phyloP scores from a whole-genome alignment of 2,888 invertebrate species.

The Sylvicola fuscatus region DNA sequence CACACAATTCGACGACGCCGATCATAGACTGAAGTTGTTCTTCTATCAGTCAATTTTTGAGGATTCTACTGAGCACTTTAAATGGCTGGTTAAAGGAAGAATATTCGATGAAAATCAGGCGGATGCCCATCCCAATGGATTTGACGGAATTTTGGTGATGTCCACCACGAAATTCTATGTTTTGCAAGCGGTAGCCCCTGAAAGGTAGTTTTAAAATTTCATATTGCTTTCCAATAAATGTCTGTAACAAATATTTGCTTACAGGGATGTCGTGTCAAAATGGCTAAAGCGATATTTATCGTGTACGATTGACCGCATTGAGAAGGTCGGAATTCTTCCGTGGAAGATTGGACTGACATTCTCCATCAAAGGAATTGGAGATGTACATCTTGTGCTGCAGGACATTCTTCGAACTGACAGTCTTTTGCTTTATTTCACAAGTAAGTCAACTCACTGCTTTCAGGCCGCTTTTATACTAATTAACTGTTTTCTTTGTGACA shows the following conservation, averaged over 20 bases:
- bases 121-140: conserved; percentile 6
- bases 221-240: conserved; percentile 3
- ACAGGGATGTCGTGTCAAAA: conserved; percentile 28
- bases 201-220: conserved; percentile 17
- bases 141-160: conserved; percentile 28
- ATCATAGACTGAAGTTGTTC: conserved; percentile 35
- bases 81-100: conserved; percentile 28
- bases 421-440: conserved; percentile 27
- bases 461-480: conserved; percentile 1
- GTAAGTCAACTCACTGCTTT: conserved; percentile 13
- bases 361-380: conserved; percentile 23
- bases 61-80: conserved; percentile 30
- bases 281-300: conserved; percentile 30
- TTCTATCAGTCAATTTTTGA: conserved; percentile 33
- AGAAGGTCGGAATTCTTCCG: conserved; percentile 28
- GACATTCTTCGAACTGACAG: conserved; percentile 31
- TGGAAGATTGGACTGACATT: conserved; percentile 32
- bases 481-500: conserved; percentile 9
- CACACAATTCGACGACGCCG: conserved; percentile 30
- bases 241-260: conserved; percentile 4
- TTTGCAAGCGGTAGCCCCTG: conserved; percentile 26
- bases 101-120: conserved; percentile 22
- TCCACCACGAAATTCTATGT: conserved; percentile 31
- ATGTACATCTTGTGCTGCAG: conserved; percentile 24
- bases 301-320: conserved; percentile 27